phyloP scores from a whole-genome alignment of 2,797 vertebrate species.

The Gobionotothen gibberifrons region DNA sequence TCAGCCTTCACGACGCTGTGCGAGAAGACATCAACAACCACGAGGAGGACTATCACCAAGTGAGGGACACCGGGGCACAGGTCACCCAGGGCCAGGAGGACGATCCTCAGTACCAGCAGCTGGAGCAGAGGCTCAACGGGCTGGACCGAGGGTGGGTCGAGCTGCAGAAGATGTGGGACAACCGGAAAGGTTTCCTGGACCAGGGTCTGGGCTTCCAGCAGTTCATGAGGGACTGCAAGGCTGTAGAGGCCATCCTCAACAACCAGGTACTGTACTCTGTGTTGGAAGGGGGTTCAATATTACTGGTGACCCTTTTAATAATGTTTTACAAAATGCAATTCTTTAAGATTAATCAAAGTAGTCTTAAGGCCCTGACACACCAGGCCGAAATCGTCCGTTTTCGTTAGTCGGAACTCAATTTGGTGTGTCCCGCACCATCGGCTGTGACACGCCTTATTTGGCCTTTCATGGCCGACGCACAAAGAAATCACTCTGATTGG shows the following conservation, averaged over 20 bases:
- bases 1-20: conserved; percentile 86
- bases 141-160: conserved; percentile 91
- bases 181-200: conserved; percentile 86
- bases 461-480: no score
- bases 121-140: conserved; percentile 89
- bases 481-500: no score
- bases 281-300: no score
- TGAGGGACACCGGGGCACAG: conserved; percentile 84
- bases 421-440: no score
- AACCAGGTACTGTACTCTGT: conserved; percentile 88
- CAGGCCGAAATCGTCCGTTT: no score
- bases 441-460: no score
- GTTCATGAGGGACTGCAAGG: conserved; percentile 93
- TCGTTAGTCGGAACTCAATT: no score
- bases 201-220: conserved; percentile 93
- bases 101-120: conserved; percentile 92
- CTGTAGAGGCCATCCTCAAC: conserved; percentile 91
- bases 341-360: no score
- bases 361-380: no score
- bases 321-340: no score
- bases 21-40: conserved; percentile 87
- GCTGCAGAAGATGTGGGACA: conserved; percentile 93
- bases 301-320: no score
- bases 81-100: conserved; percentile 88
- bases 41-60: conserved; percentile 80